Conservation (phyloP, 1,140 invertebrate species). For the Chironomus tepperi region DNA sequence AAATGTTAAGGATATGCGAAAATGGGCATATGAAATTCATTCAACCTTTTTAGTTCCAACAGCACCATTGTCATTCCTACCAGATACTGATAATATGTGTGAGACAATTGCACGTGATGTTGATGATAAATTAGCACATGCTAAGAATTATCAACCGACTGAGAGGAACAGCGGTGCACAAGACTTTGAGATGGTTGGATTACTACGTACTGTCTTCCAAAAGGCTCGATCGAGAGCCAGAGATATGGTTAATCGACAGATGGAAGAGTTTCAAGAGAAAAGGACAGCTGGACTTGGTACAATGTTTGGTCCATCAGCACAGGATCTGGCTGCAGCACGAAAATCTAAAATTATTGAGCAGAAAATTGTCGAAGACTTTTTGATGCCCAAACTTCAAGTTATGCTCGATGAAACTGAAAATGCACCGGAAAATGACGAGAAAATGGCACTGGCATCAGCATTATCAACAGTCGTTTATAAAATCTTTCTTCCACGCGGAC, state of each 20-base stretch:
- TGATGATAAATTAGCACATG: conserved; percentile 58
- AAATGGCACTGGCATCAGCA: conserved; percentile 63
- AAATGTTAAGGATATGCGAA: conserved; percentile 78
- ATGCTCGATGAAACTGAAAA: conserved; percentile 65
- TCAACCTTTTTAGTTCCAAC: conserved; percentile 89
- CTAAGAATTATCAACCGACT: neutral
- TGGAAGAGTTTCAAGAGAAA: conserved; percentile 85
- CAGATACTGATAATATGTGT: conserved; percentile 57
- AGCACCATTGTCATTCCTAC: conserved; percentile 75
- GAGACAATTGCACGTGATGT: conserved; percentile 74
- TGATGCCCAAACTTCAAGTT: conserved; percentile 63
- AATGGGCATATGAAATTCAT: conserved; percentile 97
- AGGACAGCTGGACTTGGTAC: conserved; percentile 80
- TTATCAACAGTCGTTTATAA: conserved; percentile 63
- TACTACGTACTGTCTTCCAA: conserved; percentile 77
- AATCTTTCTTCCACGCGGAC: conserved; percentile 37
- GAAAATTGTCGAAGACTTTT: conserved; percentile 61
- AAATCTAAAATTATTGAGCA: conserved; percentile 73
- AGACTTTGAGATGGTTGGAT: conserved; percentile 81
- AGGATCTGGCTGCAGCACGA: conserved; percentile 66
- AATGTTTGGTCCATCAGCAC: conserved; percentile 81
- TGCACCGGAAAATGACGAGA: conserved; percentile 47
- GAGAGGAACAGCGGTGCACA: conserved; percentile 40
- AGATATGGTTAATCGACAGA: conserved; percentile 75
- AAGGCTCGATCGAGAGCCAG: conserved; percentile 76